These are phyloP conservation scores for Ceratoteleas bidentatus DNA, from an alignment of 1,140 invertebrate genomes.

Conservation along the genomic window DNA sequence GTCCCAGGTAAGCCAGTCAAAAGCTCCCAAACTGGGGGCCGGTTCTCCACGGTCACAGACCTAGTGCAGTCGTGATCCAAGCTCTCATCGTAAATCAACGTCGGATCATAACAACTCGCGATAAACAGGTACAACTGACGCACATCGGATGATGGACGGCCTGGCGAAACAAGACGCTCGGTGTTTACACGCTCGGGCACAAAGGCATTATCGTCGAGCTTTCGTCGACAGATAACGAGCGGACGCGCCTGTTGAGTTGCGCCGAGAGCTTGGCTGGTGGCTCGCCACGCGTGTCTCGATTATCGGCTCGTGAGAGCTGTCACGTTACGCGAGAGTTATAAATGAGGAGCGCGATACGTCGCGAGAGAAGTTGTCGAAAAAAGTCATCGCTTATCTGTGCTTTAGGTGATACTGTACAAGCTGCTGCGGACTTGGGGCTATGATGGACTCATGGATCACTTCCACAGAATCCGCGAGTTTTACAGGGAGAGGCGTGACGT, in stretches of 20 bases:
- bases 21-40: neutral
- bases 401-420: constrained; percentile 85
- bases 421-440: constrained; percentile 84
- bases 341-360: constrained; percentile 36
- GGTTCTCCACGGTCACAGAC: constrained; percentile 59
- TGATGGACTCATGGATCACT: constrained; percentile 84
- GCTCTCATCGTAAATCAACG: neutral
- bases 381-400: constrained; percentile 44
- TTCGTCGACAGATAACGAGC: neutral
- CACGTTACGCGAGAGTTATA: constrained; percentile 25
- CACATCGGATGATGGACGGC: neutral
- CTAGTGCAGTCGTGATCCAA: neutral
- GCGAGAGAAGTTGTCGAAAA: constrained; percentile 18
- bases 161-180: constrained; percentile 1
- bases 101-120: neutral
- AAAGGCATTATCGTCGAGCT: constrained; percentile 25
- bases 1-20: constrained; percentile 83
- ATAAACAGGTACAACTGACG: constrained; percentile 7
- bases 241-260: neutral
- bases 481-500: constrained; percentile 85
- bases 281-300: constrained; percentile 51
- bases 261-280: constrained; percentile 20
- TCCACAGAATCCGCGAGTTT: constrained; percentile 83
- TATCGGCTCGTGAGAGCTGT: constrained; percentile 45
- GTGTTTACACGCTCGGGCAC: constrained; percentile 20